Base-by-base conservation (phyloP, 1,140 invertebrate species). In the Drosophila trapezifrons region DNA sequence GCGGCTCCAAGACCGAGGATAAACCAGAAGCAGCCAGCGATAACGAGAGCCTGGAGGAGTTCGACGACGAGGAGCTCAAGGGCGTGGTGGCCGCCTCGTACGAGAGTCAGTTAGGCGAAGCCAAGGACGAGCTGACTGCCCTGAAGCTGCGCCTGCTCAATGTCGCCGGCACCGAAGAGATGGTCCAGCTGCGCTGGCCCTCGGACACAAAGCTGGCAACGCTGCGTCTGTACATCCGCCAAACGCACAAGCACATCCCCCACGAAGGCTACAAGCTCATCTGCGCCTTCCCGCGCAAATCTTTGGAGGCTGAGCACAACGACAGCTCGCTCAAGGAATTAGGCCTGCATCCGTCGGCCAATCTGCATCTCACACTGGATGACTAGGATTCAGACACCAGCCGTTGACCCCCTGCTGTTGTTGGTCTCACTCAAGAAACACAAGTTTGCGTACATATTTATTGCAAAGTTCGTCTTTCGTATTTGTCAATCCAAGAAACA, bases 181-280 rank as follows among this genome's bases (percentile, higher is more conserved):
- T 89, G n/a, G 82, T 91, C 10, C 84, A 91, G 55, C 54, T 92
- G 51, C 87, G 90, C 47, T 92, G 91, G 91, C 91, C 91, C 0
- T 91, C 90, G 17, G 80, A 91, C 58, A 92, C 90, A 5, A 83
- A 85, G 54, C 42, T 92, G 35, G 59, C 81, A 27, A 89, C 77
- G 3, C 47, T 92, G n/a, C 71, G 84, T 27, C 62, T 85, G 0
- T 92, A 92, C 58, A 91, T 92, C 20, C 49, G 35, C 1, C 80
- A 90, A 83, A 85, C 87, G 71, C 90, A 91, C 84, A 80, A 90
- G 42, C 87, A 92, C 65, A 91, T 91, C 84, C 73, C 80, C 17
- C 60, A 72, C 27, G 74, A 78, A 15, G 90, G 85, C 20, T 92
- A 91, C 52, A 92, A 92, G 57, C 67, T 92, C 22, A 92, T 92